Evolutionary conservation across 1,140 invertebrate genomes (phyloP).

Genomic region (Eciton burchellii): DNA sequence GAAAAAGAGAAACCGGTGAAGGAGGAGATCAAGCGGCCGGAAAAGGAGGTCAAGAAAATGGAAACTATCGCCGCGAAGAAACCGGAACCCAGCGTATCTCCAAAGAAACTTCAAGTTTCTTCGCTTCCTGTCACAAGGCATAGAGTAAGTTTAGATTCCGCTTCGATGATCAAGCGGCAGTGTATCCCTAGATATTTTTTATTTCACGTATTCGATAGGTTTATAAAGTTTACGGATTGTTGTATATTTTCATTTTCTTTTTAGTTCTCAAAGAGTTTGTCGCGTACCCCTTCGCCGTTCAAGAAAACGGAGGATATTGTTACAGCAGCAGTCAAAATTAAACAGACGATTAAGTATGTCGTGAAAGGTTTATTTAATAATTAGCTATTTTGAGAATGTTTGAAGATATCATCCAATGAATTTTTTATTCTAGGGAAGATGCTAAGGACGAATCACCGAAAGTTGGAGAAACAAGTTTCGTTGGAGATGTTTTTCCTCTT

Average conservation of each 20-base stretch:
- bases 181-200: no score
- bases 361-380: neutral
- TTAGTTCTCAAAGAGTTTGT: slow-evolving; percentile 90
- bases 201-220: slow-evolving; percentile 37
- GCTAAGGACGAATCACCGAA: slow-evolving; percentile 80
- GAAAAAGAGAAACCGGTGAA: slow-evolving; percentile 80
- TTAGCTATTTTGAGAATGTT: neutral
- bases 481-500: slow-evolving; percentile 79
- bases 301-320: slow-evolving; percentile 91
- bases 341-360: slow-evolving; percentile 80
- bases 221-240: slow-evolving; percentile 19
- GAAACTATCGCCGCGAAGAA: slow-evolving; percentile 78
- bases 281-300: slow-evolving; percentile 92
- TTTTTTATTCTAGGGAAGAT: slow-evolving; percentile 77
- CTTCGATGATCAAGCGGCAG: neutral
- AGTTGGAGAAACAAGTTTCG: slow-evolving; percentile 72
- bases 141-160: slow-evolving; percentile 74
- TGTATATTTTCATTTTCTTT: slow-evolving; percentile 24
- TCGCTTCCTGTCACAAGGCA: slow-evolving; percentile 82
- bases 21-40: slow-evolving; percentile 78
- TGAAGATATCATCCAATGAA: neutral
- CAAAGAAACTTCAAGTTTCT: slow-evolving; percentile 80
- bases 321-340: slow-evolving; percentile 80
- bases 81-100: slow-evolving; percentile 79
- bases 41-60: slow-evolving; percentile 82